Evolutionary conservation across 2,797 vertebrate species (phyloP), one percentile per base, ranked within the genome.

Genomic region (Gephyroberyx darwinii): DNA sequence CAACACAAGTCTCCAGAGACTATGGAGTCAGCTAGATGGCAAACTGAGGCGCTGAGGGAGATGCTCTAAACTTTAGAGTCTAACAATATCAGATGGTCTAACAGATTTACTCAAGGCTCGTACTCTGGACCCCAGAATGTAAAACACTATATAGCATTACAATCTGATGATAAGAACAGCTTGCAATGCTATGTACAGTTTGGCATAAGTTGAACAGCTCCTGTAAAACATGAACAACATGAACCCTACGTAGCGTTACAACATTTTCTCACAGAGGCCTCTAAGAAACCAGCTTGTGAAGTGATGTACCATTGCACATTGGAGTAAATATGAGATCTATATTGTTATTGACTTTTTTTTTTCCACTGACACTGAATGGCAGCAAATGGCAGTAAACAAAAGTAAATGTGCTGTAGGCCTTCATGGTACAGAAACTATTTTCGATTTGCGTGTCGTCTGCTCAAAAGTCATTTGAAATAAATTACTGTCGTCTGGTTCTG

Each of bases 1-100:
- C 39, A 73, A 56, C n/a, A 4, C 41, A 58, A 50, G 71, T 48
- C 58, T 70, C 66, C 14, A 67, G 69, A 83, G 57, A 82, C 8
- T 43, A 63, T 33, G 53, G 26, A 56, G 74, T 55, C 53, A 59
- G 59, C 22, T 55, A 54, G 67, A 58, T 16, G 4, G 48, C 8
- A 37, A 62, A 68, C 56, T 19, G 55, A 4, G 16, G 17, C 67
- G 57, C 16, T 30, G 45, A 62, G 35, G 61, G 39, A 74, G 50
- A 54, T 20, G 19, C 5, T 75, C 69, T 55, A 50, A 66, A 74
- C 71, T 43, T 69, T 59, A 75, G 63, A n/a, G 4, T 58, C 52
- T 67, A 69, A 79, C 17, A 75, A 60, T 50, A 43, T 68, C 37
- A 70, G n/a, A 12, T 20, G 50, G 19, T 39, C 26, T 26, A 26